Conservation (phyloP, 2,113 vertebrate genomes). For the Dolichotis patagonum region DNA sequence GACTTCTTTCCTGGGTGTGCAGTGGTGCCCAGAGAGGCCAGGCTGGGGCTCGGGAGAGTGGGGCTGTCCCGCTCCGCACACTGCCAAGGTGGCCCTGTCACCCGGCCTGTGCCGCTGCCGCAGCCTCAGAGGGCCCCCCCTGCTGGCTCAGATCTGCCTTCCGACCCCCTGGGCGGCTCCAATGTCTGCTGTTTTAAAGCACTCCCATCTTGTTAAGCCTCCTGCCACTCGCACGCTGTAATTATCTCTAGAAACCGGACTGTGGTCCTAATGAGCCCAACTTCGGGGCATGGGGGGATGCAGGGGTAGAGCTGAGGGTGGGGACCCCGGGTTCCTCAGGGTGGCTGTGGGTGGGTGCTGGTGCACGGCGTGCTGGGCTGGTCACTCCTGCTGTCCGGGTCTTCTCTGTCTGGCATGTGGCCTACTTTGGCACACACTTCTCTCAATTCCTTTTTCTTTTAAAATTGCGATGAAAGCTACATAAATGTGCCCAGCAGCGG, state of each 20-base stretch:
- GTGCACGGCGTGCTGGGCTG: fast-evolving
- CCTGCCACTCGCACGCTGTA: neutral
- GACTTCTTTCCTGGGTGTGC: too few species aligned
- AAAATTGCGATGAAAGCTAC: neutral
- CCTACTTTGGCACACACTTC: fast-evolving
- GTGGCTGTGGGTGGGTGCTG: neutral
- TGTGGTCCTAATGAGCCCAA: neutral
- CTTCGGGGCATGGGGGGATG: neutral
- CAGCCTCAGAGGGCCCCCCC: neutral
- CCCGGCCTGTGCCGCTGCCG: neutral
- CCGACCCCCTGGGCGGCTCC: neutral
- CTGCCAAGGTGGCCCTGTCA: neutral
- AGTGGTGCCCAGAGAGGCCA: fast-evolving
- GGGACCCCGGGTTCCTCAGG: neutral
- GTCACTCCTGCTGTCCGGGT: neutral
- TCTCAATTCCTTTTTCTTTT: too few species aligned
- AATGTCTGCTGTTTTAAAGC: neutral
- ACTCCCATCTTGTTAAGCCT: neutral
- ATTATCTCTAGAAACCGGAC: neutral
- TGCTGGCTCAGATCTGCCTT: neutral
- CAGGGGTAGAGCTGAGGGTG: neutral
- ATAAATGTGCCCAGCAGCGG: neutral
- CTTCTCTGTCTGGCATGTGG: neutral
- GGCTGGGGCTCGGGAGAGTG: neutral
- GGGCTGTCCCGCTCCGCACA: neutral